These are phyloP conservation scores for Galaxea fascicularis DNA, from an alignment of 92 coral and sea anemone genomes.

Conservation along the genomic window DNA sequence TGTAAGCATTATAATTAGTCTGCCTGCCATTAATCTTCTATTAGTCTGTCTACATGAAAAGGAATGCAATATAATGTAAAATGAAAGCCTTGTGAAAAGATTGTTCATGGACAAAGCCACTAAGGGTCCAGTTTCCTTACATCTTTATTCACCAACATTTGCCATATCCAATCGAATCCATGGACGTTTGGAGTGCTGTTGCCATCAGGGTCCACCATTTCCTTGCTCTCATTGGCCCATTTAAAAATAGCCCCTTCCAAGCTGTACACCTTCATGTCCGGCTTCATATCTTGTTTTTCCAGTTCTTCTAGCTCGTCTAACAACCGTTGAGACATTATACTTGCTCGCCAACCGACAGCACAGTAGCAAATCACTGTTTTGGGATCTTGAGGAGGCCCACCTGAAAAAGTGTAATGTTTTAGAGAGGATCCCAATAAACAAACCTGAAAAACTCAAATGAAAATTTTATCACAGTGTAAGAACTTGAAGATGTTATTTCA, in stretches of 20 bases:
- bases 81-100: background rate
- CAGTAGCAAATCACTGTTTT: constrained; percentile 80
- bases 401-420: constrained; percentile 9
- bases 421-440: background rate
- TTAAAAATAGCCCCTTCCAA: constrained; percentile 91
- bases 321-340: constrained; percentile 80
- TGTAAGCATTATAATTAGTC: no score
- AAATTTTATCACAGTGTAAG: no score
- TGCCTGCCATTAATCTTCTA: no score
- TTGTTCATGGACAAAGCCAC: background rate
- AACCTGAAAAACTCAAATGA: no score
- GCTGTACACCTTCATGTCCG: constrained; percentile 57
- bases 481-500: no score
- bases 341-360: constrained; percentile 87
- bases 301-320: constrained; percentile 72
- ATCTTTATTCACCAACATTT: constrained; percentile 33
- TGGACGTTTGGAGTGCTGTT: constrained; percentile 44
- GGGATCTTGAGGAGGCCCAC: constrained; percentile 52
- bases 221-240: constrained; percentile 90
- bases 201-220: constrained; percentile 60
- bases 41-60: background rate
- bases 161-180: constrained; percentile 29
- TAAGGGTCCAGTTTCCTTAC: constrained; percentile 17
- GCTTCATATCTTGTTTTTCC: constrained; percentile 54
- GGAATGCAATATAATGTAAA: background rate